phyloP scores from a whole-genome alignment of 2,888 invertebrate genomes.

The Ephialtes manifestator region DNA sequence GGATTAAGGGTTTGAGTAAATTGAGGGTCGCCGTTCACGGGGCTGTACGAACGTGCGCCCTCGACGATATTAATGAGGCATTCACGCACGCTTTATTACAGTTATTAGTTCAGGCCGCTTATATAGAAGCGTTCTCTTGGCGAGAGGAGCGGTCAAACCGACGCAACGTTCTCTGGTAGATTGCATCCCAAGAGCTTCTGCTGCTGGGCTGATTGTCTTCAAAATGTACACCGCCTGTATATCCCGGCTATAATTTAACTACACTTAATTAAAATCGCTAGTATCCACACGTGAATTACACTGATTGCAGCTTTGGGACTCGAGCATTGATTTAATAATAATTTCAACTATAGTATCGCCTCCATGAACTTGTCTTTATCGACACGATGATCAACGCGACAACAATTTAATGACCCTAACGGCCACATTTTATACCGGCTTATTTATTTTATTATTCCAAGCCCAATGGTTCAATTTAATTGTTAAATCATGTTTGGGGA shows the following conservation, averaged over 20 bases:
- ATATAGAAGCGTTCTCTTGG: slow-evolving; percentile 58
- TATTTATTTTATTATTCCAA: too few species aligned
- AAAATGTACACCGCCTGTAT: slow-evolving; percentile 26
- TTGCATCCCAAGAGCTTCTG: slow-evolving; percentile 12
- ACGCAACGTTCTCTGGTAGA: slow-evolving; percentile 16
- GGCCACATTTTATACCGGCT: too few species aligned
- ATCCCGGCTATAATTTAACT: slow-evolving; percentile 65
- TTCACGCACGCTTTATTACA: slow-evolving; percentile 73
- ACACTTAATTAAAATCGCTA: slow-evolving; percentile 71
- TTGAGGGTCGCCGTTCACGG: slow-evolving; percentile 57
- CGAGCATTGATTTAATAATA: slow-evolving; percentile 63
- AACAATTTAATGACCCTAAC: too few species aligned
- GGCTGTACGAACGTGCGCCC: slow-evolving; percentile 49
- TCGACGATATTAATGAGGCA: slow-evolving; percentile 71
- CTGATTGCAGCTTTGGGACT: slow-evolving; percentile 66
- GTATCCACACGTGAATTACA: slow-evolving; percentile 67
- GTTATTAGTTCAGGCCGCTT: slow-evolving; percentile 70
- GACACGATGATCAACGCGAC: slow-evolving; percentile 5
- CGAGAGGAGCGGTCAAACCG: slow-evolving; percentile 24
- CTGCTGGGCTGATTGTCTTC: slow-evolving; percentile 56
- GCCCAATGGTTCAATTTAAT: too few species aligned
- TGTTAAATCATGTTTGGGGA: too few species aligned
- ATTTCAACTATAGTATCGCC: not conserved
- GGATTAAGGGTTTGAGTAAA: slow-evolving; percentile 68
- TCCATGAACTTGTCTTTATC: slow-evolving; percentile 10